A percentile compares a stretch with the other conserved stretches of the same genome.
Evolutionary conservation across 2,113 vertebrate species (phyloP).

Genomic region (Sakesphorus luctuosus): DNA sequence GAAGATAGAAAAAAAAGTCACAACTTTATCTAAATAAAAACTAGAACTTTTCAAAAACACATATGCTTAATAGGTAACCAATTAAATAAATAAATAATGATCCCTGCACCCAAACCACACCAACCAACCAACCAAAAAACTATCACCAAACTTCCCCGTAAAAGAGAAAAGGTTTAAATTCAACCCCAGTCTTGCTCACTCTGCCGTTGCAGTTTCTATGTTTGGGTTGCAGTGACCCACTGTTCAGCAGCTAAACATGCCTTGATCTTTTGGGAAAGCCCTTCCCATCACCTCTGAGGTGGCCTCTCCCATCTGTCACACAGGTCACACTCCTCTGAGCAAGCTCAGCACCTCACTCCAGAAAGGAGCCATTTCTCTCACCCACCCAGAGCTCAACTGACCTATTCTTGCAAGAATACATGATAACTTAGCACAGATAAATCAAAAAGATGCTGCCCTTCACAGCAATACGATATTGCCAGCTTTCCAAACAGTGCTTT

Average conservation of each 20-base stretch:
- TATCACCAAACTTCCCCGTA: fast-evolving
- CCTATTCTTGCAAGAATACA: not conserved
- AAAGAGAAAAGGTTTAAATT: not conserved
- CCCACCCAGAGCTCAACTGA: not conserved
- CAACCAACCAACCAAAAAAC: not conserved
- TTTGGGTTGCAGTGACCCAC: not conserved
- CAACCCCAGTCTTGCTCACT: not conserved
- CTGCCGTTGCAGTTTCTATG: not conserved
- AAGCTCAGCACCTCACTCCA: not conserved
- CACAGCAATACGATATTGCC: not conserved
- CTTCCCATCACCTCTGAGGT: not conserved
- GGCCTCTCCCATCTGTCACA: not conserved
- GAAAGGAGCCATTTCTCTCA: not conserved
- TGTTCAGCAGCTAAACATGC: not conserved
- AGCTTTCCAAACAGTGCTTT: not conserved
- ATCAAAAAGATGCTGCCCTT: not conserved
- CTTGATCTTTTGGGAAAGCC: not conserved
- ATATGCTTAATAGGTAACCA: not conserved
- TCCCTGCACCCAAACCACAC: fast-evolving
- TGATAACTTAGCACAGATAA: not conserved
- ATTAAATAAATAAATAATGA: not conserved
- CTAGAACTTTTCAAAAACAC: not conserved
- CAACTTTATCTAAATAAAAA: not conserved
- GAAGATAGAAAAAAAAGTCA: not conserved
- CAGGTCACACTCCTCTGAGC: not conserved